phyloP scores from a whole-genome alignment of 2,888 invertebrate genomes.

The Tetropium fuscum region DNA sequence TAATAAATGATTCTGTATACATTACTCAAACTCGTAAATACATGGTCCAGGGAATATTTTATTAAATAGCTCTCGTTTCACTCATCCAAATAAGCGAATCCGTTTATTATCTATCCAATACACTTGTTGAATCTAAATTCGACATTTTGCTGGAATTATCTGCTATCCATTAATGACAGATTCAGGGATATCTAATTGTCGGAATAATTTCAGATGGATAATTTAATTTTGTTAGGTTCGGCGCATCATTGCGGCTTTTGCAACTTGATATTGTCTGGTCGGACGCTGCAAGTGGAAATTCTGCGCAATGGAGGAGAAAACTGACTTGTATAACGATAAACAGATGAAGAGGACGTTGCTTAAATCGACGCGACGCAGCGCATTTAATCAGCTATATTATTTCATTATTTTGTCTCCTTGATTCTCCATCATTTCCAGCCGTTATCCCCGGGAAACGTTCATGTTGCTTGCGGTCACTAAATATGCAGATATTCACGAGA shows the following conservation, averaged over 20 bases:
- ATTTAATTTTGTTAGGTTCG: not conserved
- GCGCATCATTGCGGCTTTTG: conserved; percentile 10
- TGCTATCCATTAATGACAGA: not conserved
- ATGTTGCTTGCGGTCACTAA: too few species aligned
- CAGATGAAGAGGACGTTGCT: conserved; percentile 55
- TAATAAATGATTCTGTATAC: too few species aligned
- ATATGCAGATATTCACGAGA: too few species aligned
- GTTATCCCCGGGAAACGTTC: not conserved
- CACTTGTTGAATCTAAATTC: conserved; percentile 12
- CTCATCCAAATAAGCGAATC: too few species aligned
- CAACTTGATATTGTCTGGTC: conserved; percentile 16
- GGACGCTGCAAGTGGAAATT: conserved; percentile 10
- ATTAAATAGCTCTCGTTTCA: too few species aligned
- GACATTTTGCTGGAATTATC: not conserved
- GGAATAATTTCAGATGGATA: not conserved
- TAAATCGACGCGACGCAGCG: conserved; percentile 57
- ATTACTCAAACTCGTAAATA: too few species aligned
- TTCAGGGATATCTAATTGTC: not conserved
- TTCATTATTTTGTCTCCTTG: conserved; percentile 50
- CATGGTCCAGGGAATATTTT: too few species aligned
- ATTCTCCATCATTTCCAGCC: not conserved
- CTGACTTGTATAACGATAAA: conserved; percentile 55
- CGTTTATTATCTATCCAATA: too few species aligned
- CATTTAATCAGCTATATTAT: conserved; percentile 61
- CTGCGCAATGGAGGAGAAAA: conserved; percentile 56